Base-by-base conservation (phyloP, 2,888 invertebrate species). In the Apamea monoglypha region DNA sequence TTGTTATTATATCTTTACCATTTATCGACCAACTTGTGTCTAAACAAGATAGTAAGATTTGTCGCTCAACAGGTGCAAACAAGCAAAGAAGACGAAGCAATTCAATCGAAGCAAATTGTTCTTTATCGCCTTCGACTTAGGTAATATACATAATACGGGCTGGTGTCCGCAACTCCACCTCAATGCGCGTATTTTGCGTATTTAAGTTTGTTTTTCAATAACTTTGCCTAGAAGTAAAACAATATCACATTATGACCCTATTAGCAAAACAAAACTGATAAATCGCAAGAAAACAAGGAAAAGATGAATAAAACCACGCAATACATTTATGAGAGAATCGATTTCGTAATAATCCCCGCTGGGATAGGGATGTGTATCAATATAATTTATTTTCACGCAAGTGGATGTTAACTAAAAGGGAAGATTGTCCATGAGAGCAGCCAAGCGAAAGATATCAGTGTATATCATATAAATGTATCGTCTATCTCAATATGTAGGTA, bases 381-480 rank as follows among this genome's bases (percentile, higher is more conserved):
- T 78, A 78, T 83, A 78, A 69, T 78, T 74, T 83, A 84, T 84
- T 84, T 80, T 80, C 63, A 53, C 68, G 79, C 79, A 82, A 82
- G 69, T 73, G 79, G 47, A 71, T 80, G 44, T 59, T 47, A 84
- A 74, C 61, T 56, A 66, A 74, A 79, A 80, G 67, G 56, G 68
- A 63, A 72, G 47, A 79, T 72, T 82, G 79, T 78, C 40, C 50
- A 78, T 59, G 73, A 73, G 56, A 69, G 64, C 79, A 83, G 50
- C 59, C 68, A 68, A 53, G 56, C 61, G 67, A 32, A 63, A 14
- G 71, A 67, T 83, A 77, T 67, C 53, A 83, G 53, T 61, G 56
- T 81, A 71, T 47, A 14, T 66, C 69, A 82, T 76, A 32, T 59
- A 75, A 50, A 75, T 69, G 68, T 82, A 64, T 74, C 29, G 59